Evolutionary conservation across 1,140 invertebrate species (phyloP), one percentile per base, ranked within the genome.

Genomic region (Tetragonula clypearis): DNA sequence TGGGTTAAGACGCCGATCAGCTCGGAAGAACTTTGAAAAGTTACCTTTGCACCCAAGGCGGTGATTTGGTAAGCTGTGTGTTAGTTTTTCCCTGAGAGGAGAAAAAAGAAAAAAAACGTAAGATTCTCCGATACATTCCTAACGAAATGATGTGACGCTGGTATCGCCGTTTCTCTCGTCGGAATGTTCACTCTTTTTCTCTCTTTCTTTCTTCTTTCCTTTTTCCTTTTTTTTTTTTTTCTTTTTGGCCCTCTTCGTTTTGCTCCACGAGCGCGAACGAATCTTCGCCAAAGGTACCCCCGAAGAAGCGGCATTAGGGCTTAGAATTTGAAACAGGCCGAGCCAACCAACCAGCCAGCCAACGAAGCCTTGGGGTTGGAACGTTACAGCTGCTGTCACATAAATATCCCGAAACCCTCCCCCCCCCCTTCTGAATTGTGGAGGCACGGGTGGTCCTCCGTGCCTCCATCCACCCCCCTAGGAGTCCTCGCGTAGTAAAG

Each of bases 341-440:
- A 84, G 69, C 80, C 79, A 88, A 66, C 79, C 82, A 60, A 53
- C 80, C 84, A 79, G 71, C 49, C 81, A 78, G 3, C 55, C 82
- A 80, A 72, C 56, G 79, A 74, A 81, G 75, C 89, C 62, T 53
- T 17, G 78, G 86, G 84, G 84, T 85, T 78, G 84, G 79, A 85
- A 71, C 79, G 88, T 73, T 91, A 91, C 91, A 92, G 91, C 88
- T 90, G 90, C 91, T 90, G 90, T 92, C 91, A 92, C 91, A 92
- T 92, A 92, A 92, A 92, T 92, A 92, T 92, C 91, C 84, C 41
- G 90, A 90, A 92, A 91, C 86, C 91, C 2, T 23, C 23, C 23
- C 9, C 21, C 58, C 9, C 2, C 8, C 1, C 0, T 85, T 84
- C 86, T 73, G 80, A 90, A 92, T 92, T 90, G 86, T 89, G 74